Evolutionary conservation across 2,113 vertebrate species (phyloP), one percentile per base, ranked within the genome.

Genomic region (Coryphaenoides rupestris): DNA sequence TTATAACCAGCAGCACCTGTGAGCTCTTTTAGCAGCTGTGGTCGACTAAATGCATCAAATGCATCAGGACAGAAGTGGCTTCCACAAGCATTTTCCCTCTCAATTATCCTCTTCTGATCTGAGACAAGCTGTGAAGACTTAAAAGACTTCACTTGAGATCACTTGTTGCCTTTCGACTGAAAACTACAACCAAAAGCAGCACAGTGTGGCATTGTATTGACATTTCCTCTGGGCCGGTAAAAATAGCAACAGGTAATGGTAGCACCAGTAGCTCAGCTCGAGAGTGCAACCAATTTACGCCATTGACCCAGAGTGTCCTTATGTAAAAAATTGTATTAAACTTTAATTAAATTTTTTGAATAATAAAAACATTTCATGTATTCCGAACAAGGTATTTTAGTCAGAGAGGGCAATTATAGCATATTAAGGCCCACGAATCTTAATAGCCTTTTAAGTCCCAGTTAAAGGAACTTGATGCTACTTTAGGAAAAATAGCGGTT

Each of bases 181-280:
- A n/a, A n/a, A n/a, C n/a, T n/a, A n/a, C n/a, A n/a, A n/a, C n/a
- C n/a, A n/a, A n/a, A n/a, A n/a, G n/a, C n/a, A n/a, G n/a, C n/a
- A n/a, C n/a, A n/a, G n/a, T n/a, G n/a, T n/a, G n/a, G n/a, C n/a
- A n/a, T n/a, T n/a, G n/a, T n/a, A n/a, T n/a, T n/a, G n/a, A n/a
- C n/a, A n/a, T n/a, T n/a, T n/a, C n/a, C n/a, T n/a, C n/a, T n/a
- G n/a, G n/a, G n/a, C n/a, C n/a, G n/a, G n/a, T n/a, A n/a, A n/a
- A n/a, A n/a, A 28, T 62, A 53, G 60, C 33, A 55, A 50, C 56
- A 56, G 58, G 40, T 55, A 23, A 52, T 23, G 21, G 57, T 50
- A 50, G 47, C 47, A 16, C 47, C 47, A 50, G 7, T 50, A 50
- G 47, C 47, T 50, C 47, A 50, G 1, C 47, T 45, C 40, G 5